phyloP scores from a whole-genome alignment of 2,888 invertebrate species.

The Scaptomyza cyrtandrae region DNA sequence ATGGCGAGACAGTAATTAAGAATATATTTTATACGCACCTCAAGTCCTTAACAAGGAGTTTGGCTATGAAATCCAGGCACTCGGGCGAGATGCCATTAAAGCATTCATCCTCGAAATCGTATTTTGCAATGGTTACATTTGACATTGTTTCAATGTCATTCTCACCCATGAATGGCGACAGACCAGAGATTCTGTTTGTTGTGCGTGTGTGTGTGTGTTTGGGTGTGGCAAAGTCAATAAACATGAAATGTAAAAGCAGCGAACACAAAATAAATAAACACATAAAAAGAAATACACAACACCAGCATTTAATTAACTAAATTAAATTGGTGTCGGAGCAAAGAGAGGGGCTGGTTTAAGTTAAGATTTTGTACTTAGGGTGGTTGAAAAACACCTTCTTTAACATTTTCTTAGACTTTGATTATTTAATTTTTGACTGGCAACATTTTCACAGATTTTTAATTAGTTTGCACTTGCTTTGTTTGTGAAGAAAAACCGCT shows the following conservation, averaged over 20 bases:
- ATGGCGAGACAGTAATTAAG: too few species aligned
- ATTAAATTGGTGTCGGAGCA: conserved; percentile 65
- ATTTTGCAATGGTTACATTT: conserved; percentile 98
- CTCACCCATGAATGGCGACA: conserved; percentile 99
- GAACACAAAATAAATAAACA: conserved; percentile 71
- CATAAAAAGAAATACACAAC: conserved; percentile 57
- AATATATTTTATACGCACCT: conserved; percentile 87
- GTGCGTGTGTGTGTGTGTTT: conserved; percentile 24
- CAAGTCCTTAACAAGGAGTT: conserved; percentile 95
- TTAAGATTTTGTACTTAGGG: not conserved
- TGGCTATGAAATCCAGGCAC: conserved; percentile 97
- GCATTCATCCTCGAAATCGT: conserved; percentile 98
- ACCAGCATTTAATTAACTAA: conserved; percentile 73
- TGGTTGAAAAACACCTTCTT: conserved; percentile 33
- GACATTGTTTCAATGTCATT: conserved; percentile 99
- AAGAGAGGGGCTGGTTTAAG: conserved; percentile 9
- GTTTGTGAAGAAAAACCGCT: too few species aligned
- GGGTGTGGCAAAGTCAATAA: conserved; percentile 70
- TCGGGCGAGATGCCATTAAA: conserved; percentile 97
- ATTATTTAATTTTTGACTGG: conserved; percentile 66
- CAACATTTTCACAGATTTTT: conserved; percentile 63
- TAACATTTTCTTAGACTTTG: conserved; percentile 49
- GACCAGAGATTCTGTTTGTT: conserved; percentile 91
- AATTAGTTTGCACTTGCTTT: conserved; percentile 14
- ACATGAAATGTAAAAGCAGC: conserved; percentile 74